Evolutionary conservation across 2,888 invertebrate genomes (phyloP).

Genomic region (Macrophya annulata): DNA sequence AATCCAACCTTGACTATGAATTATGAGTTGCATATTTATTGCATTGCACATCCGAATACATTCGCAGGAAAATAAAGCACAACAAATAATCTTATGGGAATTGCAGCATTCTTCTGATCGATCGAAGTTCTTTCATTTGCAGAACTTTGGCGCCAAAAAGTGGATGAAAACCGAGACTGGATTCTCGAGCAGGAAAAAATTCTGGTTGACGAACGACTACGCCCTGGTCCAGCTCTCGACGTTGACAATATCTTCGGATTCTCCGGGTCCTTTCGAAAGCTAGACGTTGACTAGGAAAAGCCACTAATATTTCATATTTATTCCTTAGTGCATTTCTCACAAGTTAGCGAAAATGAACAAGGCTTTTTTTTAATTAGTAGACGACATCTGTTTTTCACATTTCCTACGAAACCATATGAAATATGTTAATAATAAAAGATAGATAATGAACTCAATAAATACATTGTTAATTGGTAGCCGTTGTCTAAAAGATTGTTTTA

Average conservation of each 20-base stretch:
- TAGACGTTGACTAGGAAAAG: constrained; percentile 67
- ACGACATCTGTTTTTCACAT: background rate
- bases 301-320: background rate
- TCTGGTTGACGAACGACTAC: constrained; percentile 80
- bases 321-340: background rate
- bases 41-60: background rate
- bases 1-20: background rate
- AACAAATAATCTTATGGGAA: background rate
- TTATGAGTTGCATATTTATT: background rate
- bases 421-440: background rate
- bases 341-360: background rate
- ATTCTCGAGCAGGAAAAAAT: constrained; percentile 83
- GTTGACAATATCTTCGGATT: constrained; percentile 70
- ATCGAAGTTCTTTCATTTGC: constrained; percentile 61
- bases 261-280: constrained; percentile 69
- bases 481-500: no score
- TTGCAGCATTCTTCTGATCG: background rate
- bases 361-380: background rate
- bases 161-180: constrained; percentile 81
- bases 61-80: background rate
- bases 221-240: constrained; percentile 65
- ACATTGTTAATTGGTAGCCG: no score
- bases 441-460: background rate
- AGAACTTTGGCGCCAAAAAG: constrained; percentile 82
- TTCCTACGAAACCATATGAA: background rate